Evolutionary conservation across 2,888 invertebrate species (phyloP), one percentile per base, ranked within the genome.

Genomic region (Pachycephus smyrnensis): DNA sequence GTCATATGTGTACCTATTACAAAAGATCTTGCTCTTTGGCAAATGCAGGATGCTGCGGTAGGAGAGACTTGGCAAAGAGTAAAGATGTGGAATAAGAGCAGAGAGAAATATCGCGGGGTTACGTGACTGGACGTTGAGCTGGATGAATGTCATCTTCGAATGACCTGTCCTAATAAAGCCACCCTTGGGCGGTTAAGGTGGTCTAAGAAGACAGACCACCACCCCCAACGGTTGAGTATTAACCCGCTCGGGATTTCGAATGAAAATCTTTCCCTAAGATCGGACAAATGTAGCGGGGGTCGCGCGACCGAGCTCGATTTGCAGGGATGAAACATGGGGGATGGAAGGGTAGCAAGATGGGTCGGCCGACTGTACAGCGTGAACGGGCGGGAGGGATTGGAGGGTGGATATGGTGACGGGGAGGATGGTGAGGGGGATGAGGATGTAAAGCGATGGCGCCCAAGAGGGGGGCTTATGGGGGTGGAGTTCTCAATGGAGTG

Each of bases 401-500:
- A 40, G 74, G 79, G 40, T 80, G 75, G 73, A 81, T 82, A 81
- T 77, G 76, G 80, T 76, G 81, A 79, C 55, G 79, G 36, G 73
- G 76, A 75, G 76, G 77, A 80, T 79, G 79, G 78, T 69, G 77
- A 75, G 80, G 77, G 79, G 80, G 80, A 71, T 75, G 73, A 69
- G 73, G 76, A 76, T 80, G 73, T 80, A 73, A 55, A 55, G 71
- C 12, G 33, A 71, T 32, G 71, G 75, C 73, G 75, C 32, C 55
- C 79, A 55, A 80, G 76, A 76, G 79, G 75, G 69, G 32, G 77
- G 82, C 83, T 80, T 81, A 81, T 83, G 80, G 83, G 82, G 85
- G 84, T 82, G 86, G 85, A 86, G 84, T 86, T 85, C 86, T 88
- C 86, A 89, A 89, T 89, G 87, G 88, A 88, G 88, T 86, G 86